A percentile compares a stretch with the other conserved stretches of the same genome.
phyloP scores from a whole-genome alignment of 1,140 invertebrate genomes.

The Panagrolaimus sp. region DNA sequence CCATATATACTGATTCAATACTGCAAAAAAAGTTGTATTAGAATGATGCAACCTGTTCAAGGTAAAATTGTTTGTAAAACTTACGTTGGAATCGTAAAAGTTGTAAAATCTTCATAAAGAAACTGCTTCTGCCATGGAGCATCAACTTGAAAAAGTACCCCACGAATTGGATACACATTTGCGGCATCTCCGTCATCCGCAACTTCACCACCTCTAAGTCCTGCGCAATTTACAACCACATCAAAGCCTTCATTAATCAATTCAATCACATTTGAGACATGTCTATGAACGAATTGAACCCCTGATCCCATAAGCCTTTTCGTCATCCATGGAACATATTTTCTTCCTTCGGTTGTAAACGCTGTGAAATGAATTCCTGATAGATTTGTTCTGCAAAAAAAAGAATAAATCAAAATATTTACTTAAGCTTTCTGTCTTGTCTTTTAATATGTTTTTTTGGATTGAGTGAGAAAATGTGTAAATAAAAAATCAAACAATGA shows the following conservation, averaged over 20 bases:
- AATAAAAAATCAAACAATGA: no score
- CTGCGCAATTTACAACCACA: slow-evolving; percentile 21
- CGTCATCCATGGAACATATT: slow-evolving; percentile 48
- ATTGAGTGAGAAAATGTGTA: no score
- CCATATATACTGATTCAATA: slow-evolving; percentile 55
- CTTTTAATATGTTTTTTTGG: no score
- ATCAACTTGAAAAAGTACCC: slow-evolving; percentile 41
- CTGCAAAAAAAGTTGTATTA: no score
- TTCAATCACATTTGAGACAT: not conserved
- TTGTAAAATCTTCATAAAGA: slow-evolving; percentile 47
- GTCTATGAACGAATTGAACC: slow-evolving; percentile 33
- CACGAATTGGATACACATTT: slow-evolving; percentile 43
- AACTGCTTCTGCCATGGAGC: slow-evolving; percentile 38
- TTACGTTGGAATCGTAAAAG: slow-evolving; percentile 52
- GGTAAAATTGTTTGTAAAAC: not conserved
- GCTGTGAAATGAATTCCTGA: slow-evolving; percentile 50
- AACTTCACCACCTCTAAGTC: slow-evolving; percentile 21
- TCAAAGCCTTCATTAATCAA: slow-evolving; percentile 38
- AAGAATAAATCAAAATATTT: slow-evolving; percentile 15
- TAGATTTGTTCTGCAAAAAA: slow-evolving; percentile 18
- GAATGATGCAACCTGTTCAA: no score
- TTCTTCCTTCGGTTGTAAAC: slow-evolving; percentile 49
- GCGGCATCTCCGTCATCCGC: slow-evolving; percentile 41
- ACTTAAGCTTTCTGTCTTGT: no score
- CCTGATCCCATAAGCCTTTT: slow-evolving; percentile 28